Conservation (phyloP, 2,888 invertebrate genomes). For the Leptura quadrifasciata region DNA sequence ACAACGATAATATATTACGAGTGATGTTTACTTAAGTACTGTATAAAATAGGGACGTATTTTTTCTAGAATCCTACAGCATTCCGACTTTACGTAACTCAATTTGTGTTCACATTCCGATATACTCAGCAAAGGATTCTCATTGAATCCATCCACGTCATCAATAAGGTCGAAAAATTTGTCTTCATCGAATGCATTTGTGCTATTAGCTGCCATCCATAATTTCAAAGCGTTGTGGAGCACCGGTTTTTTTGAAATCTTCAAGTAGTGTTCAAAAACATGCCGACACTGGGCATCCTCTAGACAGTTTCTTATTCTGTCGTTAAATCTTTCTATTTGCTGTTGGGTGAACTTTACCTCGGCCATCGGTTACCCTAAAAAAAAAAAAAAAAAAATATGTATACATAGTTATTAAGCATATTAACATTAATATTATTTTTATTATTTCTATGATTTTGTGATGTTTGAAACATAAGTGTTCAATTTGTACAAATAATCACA, state of each 20-base stretch:
- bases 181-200: constrained; percentile 58
- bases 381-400: too few relatives aligned
- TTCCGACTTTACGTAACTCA: constrained; percentile 61
- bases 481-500: too few relatives aligned
- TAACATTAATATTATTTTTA: too few relatives aligned
- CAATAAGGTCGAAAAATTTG: constrained; percentile 59
- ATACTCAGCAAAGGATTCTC: constrained; percentile 60
- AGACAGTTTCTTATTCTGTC: constrained; percentile 62
- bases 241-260: constrained; percentile 45
- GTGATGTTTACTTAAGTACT: constrained; percentile 57
- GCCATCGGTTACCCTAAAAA: constrained; percentile 56
- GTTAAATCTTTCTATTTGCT: constrained; percentile 61
- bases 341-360: constrained; percentile 54
- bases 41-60: constrained; percentile 57
- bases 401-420: too few relatives aligned
- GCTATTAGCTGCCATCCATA: constrained; percentile 60
- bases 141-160: constrained; percentile 62
- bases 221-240: constrained; percentile 53
- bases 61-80: constrained; percentile 62
- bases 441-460: too few relatives aligned
- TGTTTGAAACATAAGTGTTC: too few relatives aligned
- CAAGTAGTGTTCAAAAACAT: constrained; percentile 46
- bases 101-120: constrained; percentile 59
- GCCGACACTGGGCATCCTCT: constrained; percentile 54
- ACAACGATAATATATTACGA: constrained; percentile 27